Conservation (phyloP, 2,797 vertebrate genomes). For the Phrynocephalus guinanensis region DNA sequence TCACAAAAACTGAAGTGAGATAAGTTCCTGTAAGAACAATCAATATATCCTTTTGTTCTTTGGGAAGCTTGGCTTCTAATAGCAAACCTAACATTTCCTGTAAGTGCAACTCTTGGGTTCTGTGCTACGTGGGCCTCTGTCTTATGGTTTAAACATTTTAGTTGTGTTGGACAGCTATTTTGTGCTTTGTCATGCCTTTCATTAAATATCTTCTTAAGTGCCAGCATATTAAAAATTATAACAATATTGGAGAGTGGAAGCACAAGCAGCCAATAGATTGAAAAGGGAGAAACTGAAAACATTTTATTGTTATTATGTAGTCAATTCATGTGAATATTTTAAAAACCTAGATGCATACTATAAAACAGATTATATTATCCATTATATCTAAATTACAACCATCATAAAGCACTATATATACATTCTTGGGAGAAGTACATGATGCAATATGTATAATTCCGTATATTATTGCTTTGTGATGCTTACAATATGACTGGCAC, state of each 20-base stretch:
- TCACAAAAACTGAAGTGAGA: no score
- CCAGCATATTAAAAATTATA: not conserved
- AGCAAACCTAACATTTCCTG: no score
- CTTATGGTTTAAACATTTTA: no score
- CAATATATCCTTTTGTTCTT: no score
- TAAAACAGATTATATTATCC: conserved; percentile 64
- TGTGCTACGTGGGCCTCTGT: no score
- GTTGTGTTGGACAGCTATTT: no score
- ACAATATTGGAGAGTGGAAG: not conserved
- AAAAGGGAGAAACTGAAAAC: conserved; percentile 36
- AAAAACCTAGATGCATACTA: conserved; percentile 52
- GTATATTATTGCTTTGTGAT: conserved; percentile 51
- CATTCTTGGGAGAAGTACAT: conserved; percentile 55
- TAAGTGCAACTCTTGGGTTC: no score
- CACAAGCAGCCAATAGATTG: not conserved
- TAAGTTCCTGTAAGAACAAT: no score
- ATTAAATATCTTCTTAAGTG: no score
- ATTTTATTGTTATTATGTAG: conserved; percentile 62
- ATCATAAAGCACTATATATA: conserved; percentile 48
- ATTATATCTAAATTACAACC: conserved; percentile 64
- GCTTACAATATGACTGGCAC: conserved; percentile 28
- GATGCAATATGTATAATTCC: conserved; percentile 33
- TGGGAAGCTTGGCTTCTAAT: no score
- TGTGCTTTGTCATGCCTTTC: no score
- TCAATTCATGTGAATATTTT: conserved; percentile 58